A percentile compares a stretch with the other conserved stretches of the same genome.
Conservation (phyloP, 2,797 vertebrate genomes). For the Catamblyrhynchus diadema region DNA sequence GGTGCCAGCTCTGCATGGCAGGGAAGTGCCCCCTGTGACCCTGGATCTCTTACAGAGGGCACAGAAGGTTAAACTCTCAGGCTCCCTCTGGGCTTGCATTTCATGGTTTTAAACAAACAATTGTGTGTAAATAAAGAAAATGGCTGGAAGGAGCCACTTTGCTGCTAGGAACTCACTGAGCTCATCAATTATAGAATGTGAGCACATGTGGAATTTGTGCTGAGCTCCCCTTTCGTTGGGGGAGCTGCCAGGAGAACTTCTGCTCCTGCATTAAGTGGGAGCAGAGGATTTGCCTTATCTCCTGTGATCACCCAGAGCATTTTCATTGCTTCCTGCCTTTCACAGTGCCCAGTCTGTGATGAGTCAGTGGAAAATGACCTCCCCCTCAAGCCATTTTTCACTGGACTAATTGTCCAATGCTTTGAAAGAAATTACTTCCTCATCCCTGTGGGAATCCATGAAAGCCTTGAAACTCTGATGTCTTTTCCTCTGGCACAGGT, state of each 20-base stretch:
- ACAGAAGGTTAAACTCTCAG: not conserved
- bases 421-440: not conserved
- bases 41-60: not conserved
- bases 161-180: not conserved
- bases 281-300: not conserved
- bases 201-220: not conserved
- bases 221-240: not conserved
- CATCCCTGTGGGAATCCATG: not conserved
- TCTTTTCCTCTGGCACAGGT: not conserved
- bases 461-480: not conserved
- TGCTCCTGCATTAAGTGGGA: not conserved
- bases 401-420: constrained; percentile 4
- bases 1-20: not conserved
- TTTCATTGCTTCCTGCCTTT: not conserved
- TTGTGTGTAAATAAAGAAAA: constrained; percentile 23
- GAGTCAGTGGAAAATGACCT: not conserved
- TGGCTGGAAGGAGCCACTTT: constrained; percentile 20
- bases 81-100: constrained; percentile 18
- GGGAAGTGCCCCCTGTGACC: not conserved
- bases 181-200: not conserved
- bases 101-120: constrained; percentile 23
- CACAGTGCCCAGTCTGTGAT: not conserved
- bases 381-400: not conserved
- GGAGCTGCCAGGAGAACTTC: not conserved
- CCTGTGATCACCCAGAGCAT: not conserved